A percentile compares a stretch with the other conserved stretches of the same genome.
Evolutionary conservation across 92 coral and sea anemone species (phyloP).

Genomic region (Meandrina meandrites): DNA sequence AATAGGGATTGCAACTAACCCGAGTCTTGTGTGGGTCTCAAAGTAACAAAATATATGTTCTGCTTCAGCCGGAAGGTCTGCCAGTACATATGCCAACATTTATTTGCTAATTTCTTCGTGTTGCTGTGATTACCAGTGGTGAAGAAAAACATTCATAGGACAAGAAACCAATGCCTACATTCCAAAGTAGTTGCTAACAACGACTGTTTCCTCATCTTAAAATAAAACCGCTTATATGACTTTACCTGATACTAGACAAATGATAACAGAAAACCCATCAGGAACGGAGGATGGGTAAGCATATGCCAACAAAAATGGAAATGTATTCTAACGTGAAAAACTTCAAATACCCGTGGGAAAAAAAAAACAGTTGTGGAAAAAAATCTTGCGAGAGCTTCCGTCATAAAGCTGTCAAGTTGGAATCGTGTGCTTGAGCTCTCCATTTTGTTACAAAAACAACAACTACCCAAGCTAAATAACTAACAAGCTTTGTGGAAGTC

Average conservation of each 20-base stretch:
- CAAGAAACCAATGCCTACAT: too few relatives aligned
- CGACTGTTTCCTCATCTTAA: neutral
- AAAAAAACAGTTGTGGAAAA: neutral
- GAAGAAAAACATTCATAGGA: too few relatives aligned
- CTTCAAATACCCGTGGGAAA: too few relatives aligned
- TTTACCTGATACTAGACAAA: too few relatives aligned
- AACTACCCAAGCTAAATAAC: too few relatives aligned
- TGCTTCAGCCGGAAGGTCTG: neutral
- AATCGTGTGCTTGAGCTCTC: neutral
- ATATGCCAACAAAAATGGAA: too few relatives aligned
- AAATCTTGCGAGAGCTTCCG: neutral
- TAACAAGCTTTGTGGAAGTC: neutral
- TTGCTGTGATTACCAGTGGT: neutral
- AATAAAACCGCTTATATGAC: too few relatives aligned
- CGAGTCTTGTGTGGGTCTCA: neutral
- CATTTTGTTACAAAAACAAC: neutral
- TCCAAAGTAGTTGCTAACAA: neutral
- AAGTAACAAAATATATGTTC: neutral
- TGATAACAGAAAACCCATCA: too few relatives aligned
- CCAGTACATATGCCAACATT: neutral
- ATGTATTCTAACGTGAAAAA: too few relatives aligned
- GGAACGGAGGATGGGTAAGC: too few relatives aligned
- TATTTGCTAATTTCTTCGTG: neutral
- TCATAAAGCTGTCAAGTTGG: neutral
- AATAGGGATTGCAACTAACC: neutral